Evolutionary conservation across 2,888 invertebrate genomes (phyloP).

Genomic region (Pyrgus malvae): DNA sequence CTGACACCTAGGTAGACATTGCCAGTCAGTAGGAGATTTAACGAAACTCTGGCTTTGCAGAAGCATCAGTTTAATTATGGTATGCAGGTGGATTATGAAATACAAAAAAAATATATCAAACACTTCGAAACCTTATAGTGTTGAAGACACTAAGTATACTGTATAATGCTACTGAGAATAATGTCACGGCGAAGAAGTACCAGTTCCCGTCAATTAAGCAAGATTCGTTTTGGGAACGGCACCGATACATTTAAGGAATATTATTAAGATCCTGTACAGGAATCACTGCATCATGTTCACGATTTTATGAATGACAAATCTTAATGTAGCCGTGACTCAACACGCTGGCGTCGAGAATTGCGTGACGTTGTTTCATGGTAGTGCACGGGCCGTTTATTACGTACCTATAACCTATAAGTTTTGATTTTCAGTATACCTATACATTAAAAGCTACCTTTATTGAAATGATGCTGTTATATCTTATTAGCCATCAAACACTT

Average conservation of each 20-base stretch:
- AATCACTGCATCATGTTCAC: conserved; percentile 47
- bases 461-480: background rate
- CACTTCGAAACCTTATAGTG: too few relatives aligned
- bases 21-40: too few relatives aligned
- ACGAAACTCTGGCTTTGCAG: too few relatives aligned
- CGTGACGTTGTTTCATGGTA: conserved; percentile 54
- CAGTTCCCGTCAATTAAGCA: background rate
- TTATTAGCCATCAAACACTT: background rate
- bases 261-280: conserved; percentile 29
- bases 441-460: conserved; percentile 43
- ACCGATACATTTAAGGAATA: background rate
- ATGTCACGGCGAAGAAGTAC: too few relatives aligned
- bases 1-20: too few relatives aligned
- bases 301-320: conserved; percentile 69
- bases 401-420: conserved; percentile 36
- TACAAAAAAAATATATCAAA: too few relatives aligned
- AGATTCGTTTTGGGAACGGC: background rate
- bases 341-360: conserved; percentile 49
- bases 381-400: conserved; percentile 42
- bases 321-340: conserved; percentile 63
- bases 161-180: too few relatives aligned
- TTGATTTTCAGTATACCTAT: conserved; percentile 44
- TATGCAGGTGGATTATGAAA: too few relatives aligned
- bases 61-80: too few relatives aligned
- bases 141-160: too few relatives aligned